Base-by-base conservation (phyloP, 2,888 invertebrate species). In the Germaria angustata region DNA sequence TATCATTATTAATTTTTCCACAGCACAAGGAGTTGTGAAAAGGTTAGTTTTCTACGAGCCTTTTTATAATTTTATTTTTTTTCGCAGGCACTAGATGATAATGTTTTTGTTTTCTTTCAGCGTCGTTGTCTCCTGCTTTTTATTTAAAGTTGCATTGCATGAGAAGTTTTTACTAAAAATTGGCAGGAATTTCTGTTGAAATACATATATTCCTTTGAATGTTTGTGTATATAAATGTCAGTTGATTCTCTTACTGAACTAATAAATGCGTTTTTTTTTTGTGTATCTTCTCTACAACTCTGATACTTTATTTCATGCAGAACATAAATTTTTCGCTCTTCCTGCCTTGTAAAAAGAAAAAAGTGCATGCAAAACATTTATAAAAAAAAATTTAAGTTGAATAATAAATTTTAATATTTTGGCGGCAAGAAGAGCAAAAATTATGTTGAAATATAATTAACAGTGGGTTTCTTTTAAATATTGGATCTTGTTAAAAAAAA, bases 251-350 rank as follows among this genome's bases (percentile, higher is more conserved):
- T 65, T 41, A 61, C 72, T 57, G 72, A 66, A 73, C 79, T 79
- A 82, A 79, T 79, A 82, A 82, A 75, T 71, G 75, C 75, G 75
- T 76, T 82, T 78, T 32, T 76, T 82, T 78, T 32, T 69, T 79
- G 59, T 75, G 36, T 55, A 36, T 32, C 53, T 61, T 17, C 65
- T 59, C 65, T 65, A 17, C 41, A 46, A 53, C 71, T 66, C 22
- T 71, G 59, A 76, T 82, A 79, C 71, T 79, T 75, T 75, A 79
- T 75, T 82, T 82, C 36, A 79, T 82, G 66, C 79, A 79, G 79
- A 69, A 79, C 79, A 79, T 79, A 72, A 82, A 82, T 82, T 82
- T 79, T 55, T 71, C 41, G 41, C n/a, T 55, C 55, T 17, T 69
- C 20, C 7, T 24, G 15, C 9, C 22, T 53, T 32, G 5, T 53